phyloP scores from a whole-genome alignment of 2,797 vertebrate genomes.

The Myripristis jacobus region DNA sequence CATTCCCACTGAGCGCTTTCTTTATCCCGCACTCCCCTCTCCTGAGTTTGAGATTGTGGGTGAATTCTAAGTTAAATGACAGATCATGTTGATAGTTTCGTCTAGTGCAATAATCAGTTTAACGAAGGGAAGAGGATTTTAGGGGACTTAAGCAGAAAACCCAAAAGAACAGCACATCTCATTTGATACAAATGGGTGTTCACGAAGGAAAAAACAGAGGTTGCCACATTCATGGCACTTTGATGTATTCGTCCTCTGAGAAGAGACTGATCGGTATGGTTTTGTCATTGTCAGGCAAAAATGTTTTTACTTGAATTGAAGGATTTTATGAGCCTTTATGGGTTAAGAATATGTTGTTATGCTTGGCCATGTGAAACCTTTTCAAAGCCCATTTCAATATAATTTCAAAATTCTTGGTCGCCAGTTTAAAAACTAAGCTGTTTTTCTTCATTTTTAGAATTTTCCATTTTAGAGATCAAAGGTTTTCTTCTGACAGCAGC shows the following conservation, averaged over 20 bases:
- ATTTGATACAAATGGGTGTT: slow-evolving; percentile 34
- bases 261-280: slow-evolving; percentile 43
- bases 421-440: slow-evolving; percentile 47
- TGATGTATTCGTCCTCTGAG: slow-evolving; percentile 46
- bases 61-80: slow-evolving; percentile 75
- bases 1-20: slow-evolving; percentile 49
- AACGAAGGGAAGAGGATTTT: slow-evolving; percentile 67
- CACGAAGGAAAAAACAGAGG: slow-evolving; percentile 33
- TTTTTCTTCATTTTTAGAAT: slow-evolving; percentile 49
- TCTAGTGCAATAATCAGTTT: slow-evolving; percentile 94
- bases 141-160: slow-evolving; percentile 41
- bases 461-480: slow-evolving; percentile 26
- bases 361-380: slow-evolving; percentile 18
- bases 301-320: slow-evolving; percentile 71
- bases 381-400: neutral
- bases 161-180: slow-evolving; percentile 46
- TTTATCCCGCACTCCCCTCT: slow-evolving; percentile 56
- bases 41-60: slow-evolving; percentile 67
- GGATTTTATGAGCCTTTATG: slow-evolving; percentile 59
- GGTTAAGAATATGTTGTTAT: slow-evolving; percentile 45
- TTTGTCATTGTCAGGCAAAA: slow-evolving; percentile 27
- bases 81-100: slow-evolving; percentile 85
- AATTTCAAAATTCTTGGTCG: slow-evolving; percentile 43
- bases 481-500: slow-evolving; percentile 47
- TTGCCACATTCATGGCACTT: slow-evolving; percentile 57